Conservation (phyloP, 2,888 invertebrate species). For the Drosophila affinis region DNA sequence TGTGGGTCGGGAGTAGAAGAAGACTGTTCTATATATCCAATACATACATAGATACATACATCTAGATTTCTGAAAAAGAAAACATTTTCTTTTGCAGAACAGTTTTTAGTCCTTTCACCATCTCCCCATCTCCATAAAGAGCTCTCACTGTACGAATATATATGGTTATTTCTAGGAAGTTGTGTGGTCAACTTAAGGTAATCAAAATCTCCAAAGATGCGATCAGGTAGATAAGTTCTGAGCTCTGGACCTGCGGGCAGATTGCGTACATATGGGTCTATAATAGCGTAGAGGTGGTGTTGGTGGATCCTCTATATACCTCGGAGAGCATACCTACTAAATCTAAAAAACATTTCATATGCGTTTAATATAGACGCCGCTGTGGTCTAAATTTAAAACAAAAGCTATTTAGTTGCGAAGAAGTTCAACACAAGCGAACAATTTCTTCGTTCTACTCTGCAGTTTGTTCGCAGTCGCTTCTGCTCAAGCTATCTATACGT, state of each 20-base stretch:
- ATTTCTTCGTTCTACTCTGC: conserved; percentile 26
- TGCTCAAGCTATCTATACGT: background rate
- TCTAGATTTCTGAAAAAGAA: conserved; percentile 1
- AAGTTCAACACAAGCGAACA: conserved; percentile 76
- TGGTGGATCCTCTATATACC: conserved; percentile 17
- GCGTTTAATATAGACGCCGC: conserved; percentile 78
- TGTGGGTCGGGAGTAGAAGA: conserved; percentile 51
- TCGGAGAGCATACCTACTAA: conserved; percentile 55
- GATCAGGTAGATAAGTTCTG: conserved; percentile 22
- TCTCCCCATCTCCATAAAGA: background rate
- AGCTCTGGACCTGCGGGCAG: background rate
- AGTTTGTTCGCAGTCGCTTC: background rate
- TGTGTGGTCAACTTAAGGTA: background rate
- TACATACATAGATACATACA: background rate
- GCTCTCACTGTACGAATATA: background rate
- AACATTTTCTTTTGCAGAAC: background rate
- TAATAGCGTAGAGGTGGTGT: conserved; percentile 19
- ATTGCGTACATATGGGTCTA: conserved; percentile 14
- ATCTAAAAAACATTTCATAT: conserved; percentile 79
- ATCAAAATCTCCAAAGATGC: background rate
- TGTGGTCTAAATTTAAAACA: conserved; percentile 81
- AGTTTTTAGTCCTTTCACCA: background rate
- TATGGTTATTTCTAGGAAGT: background rate
- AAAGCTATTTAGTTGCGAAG: conserved; percentile 81
- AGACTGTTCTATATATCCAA: conserved; percentile 1